Percentiles rank a stretch among this genome's conserved stretches.
These are phyloP conservation scores for Enteromius paludinosus DNA, from an alignment of 2,797 vertebrate species.

Conservation along the genomic window DNA sequence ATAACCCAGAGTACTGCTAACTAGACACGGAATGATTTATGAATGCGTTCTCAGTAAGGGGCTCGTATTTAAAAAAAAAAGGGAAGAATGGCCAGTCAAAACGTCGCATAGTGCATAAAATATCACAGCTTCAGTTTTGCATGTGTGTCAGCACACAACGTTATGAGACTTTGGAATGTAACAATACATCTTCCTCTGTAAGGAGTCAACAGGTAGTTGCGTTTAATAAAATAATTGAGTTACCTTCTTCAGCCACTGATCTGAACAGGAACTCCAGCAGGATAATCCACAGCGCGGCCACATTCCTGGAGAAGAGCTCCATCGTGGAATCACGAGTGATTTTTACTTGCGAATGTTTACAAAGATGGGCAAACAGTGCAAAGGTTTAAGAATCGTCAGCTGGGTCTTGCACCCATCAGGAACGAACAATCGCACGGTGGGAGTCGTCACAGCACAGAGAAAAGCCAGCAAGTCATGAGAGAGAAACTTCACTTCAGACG, in stretches of 20 bases:
- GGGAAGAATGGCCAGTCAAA: neutral
- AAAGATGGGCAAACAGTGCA: conserved; percentile 23
- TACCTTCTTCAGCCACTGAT: conserved; percentile 80
- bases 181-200: neutral
- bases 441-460: neutral
- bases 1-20: neutral
- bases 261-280: conserved; percentile 64
- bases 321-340: conserved; percentile 61
- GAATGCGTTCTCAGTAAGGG: neutral
- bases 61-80: neutral
- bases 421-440: neutral
- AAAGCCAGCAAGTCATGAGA: neutral
- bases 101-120: neutral
- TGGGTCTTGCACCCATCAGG: conserved; percentile 68
- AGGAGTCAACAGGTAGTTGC: conserved; percentile 47
- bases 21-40: neutral
- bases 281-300: conserved; percentile 69
- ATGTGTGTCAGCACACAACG: neutral
- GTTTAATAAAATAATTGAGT: conserved; percentile 48
- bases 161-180: neutral
- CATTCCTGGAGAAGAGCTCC: conserved; percentile 70
- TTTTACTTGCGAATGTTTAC: conserved; percentile 31
- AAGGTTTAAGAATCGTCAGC: conserved; percentile 67
- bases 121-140: too few relatives aligned
- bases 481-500: neutral